Percentiles rank a stretch among this genome's conserved stretches.
Evolutionary conservation across 2,888 invertebrate species (phyloP).

Genomic region (Tupiocoris notatus): DNA sequence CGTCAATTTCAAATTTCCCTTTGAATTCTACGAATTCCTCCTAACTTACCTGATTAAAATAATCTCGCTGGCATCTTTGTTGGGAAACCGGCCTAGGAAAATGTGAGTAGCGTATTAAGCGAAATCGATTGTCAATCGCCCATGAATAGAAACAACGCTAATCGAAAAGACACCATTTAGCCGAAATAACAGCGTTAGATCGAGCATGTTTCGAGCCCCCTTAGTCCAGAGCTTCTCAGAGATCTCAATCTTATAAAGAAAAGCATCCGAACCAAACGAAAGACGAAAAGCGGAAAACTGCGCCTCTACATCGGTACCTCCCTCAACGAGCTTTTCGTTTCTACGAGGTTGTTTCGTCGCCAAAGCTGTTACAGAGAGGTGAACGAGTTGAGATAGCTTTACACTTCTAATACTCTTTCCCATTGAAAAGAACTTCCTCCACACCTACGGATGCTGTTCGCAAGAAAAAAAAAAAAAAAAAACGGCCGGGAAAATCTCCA

Average conservation of each 20-base stretch:
- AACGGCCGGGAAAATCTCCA: neutral
- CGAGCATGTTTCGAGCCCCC: too few species aligned
- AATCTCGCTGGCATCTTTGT: too few species aligned
- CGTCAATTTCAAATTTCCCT: too few species aligned
- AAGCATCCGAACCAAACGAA: slow-evolving; percentile 12
- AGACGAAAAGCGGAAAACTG: neutral
- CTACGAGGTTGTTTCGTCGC: neutral
- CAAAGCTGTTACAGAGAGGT: neutral
- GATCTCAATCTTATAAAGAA: slow-evolving; percentile 32
- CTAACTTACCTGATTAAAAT: too few species aligned
- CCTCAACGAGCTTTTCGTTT: neutral
- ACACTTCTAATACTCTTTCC: slow-evolving; percentile 28
- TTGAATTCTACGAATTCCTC: too few species aligned
- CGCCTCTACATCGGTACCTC: neutral
- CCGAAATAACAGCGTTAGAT: too few species aligned
- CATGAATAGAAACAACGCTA: too few species aligned
- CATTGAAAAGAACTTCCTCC: slow-evolving; percentile 10
- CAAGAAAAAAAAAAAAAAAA: neutral
- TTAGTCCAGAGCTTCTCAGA: too few species aligned
- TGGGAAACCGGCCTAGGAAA: too few species aligned
- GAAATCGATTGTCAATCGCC: too few species aligned
- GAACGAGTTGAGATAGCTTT: slow-evolving; percentile 33
- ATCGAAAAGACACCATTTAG: too few species aligned
- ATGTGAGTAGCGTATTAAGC: too few species aligned
- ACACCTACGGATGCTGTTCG: slow-evolving; percentile 5